Conservation (phyloP, 2,113 vertebrate genomes). For the Phyllostomus hastatus region DNA sequence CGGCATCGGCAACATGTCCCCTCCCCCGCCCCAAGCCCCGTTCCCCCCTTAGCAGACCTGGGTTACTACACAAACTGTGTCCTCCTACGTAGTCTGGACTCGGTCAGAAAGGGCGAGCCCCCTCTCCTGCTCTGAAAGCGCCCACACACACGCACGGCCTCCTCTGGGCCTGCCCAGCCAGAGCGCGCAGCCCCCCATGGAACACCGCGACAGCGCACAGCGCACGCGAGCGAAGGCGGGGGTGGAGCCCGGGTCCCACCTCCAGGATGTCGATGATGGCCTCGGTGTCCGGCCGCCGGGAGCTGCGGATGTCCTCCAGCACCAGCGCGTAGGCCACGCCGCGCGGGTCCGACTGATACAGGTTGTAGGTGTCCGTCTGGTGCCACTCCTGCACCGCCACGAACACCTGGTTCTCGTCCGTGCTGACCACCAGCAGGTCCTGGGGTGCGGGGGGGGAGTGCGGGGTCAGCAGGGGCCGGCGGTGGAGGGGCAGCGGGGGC, state of each 20-base stretch:
- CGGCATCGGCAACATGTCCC: rapidly evolving
- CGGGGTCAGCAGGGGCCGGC: neutral
- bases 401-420: conserved; percentile 95
- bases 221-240: neutral
- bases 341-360: conserved; percentile 94
- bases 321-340: conserved; percentile 91
- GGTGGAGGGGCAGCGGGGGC: rapidly evolving
- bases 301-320: conserved; percentile 94
- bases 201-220: rapidly evolving
- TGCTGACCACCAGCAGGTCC: conserved; percentile 97
- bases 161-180: neutral
- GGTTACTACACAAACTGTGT: rapidly evolving
- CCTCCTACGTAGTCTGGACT: rapidly evolving
- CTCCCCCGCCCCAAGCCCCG: rapidly evolving
- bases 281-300: conserved; percentile 92
- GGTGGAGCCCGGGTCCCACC: conserved; percentile 77
- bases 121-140: rapidly evolving
- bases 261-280: conserved; percentile 95
- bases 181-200: rapidly evolving
- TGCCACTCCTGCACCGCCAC: conserved; percentile 97
- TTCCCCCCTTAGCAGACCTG: rapidly evolving
- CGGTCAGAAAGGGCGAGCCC: rapidly evolving
- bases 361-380: conserved; percentile 94
- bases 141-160: rapidly evolving
- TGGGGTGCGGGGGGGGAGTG: conserved; percentile 23